Evolutionary conservation across 2,888 invertebrate species (phyloP).

Genomic region (Polymixis flavicincta): DNA sequence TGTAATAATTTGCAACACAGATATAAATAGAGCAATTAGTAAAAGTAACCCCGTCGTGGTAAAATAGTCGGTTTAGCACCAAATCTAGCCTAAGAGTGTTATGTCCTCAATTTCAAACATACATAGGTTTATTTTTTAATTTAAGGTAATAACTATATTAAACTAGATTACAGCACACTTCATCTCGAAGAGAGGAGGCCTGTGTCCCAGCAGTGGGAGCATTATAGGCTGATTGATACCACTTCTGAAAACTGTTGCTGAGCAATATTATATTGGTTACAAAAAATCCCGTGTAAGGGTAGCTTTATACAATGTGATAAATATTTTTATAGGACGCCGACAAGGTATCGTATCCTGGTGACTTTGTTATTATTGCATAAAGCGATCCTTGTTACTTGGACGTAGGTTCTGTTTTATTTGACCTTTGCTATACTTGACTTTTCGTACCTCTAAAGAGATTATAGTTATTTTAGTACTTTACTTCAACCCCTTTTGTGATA

Average conservation of each 20-base stretch:
- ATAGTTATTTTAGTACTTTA: neutral
- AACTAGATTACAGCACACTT: too few relatives aligned
- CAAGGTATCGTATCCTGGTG: neutral
- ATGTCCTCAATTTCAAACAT: too few relatives aligned
- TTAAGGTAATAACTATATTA: too few relatives aligned
- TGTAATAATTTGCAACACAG: too few relatives aligned
- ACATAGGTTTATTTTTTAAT: too few relatives aligned
- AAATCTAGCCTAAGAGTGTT: too few relatives aligned
- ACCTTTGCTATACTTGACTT: conserved; percentile 1
- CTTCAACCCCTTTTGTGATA: conserved; percentile 6
- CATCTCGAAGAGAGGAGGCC: too few relatives aligned
- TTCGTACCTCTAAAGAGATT: conserved; percentile 11
- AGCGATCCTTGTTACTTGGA: conserved; percentile 11
- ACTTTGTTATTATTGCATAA: conserved; percentile 42
- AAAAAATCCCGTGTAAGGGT: neutral
- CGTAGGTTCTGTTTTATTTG: conserved; percentile 14
- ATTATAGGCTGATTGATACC: too few relatives aligned
- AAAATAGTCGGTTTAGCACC: too few relatives aligned
- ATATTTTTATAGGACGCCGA: conserved; percentile 56
- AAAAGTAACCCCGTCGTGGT: too few relatives aligned
- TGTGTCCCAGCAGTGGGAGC: too few relatives aligned
- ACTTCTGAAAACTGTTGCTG: neutral
- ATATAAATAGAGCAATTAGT: too few relatives aligned
- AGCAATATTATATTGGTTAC: neutral
- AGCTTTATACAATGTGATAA: conserved; percentile 1